Evolutionary conservation across 2,113 vertebrate genomes (phyloP).

Genomic region (Hippoglossus stenolepis): DNA sequence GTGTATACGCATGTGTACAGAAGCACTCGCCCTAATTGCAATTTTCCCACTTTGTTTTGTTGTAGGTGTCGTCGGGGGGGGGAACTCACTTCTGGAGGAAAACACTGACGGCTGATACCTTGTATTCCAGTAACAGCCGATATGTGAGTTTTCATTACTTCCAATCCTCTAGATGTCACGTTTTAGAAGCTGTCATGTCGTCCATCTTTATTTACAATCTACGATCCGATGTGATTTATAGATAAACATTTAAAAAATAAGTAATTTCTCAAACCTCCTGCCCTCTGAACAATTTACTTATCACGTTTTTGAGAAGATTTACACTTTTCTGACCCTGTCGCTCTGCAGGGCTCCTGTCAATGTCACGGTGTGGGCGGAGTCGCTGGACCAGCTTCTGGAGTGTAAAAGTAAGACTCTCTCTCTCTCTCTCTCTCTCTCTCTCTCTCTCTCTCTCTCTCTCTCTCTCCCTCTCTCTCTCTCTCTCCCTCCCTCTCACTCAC

Average conservation of each 20-base stretch:
- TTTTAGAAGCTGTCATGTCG: too few species aligned
- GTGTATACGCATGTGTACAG: too few species aligned
- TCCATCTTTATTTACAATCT: too few species aligned
- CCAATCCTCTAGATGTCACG: neutral
- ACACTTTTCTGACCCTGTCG: neutral
- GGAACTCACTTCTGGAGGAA: neutral
- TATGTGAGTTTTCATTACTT: conserved; percentile 27
- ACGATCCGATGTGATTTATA: neutral
- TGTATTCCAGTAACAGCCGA: conserved; percentile 8
- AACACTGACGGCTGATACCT: neutral
- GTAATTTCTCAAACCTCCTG: too few species aligned
- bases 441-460: neutral
- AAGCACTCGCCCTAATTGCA: neutral
- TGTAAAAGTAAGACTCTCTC: conserved; percentile 65
- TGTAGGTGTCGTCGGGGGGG: neutral
- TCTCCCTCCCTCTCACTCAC: neutral
- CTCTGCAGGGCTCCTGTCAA: conserved; percentile 57
- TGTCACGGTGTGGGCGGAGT: conserved; percentile 54
- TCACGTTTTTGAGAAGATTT: neutral
- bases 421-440: neutral
- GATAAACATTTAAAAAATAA: neutral
- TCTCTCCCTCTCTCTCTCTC: neutral
- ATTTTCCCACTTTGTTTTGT: neutral
- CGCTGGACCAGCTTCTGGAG: conserved; percentile 61
- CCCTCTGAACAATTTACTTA: neutral